Evolutionary conservation across 2,113 vertebrate genomes (phyloP).

Genomic region (Pholis gunnellus): DNA sequence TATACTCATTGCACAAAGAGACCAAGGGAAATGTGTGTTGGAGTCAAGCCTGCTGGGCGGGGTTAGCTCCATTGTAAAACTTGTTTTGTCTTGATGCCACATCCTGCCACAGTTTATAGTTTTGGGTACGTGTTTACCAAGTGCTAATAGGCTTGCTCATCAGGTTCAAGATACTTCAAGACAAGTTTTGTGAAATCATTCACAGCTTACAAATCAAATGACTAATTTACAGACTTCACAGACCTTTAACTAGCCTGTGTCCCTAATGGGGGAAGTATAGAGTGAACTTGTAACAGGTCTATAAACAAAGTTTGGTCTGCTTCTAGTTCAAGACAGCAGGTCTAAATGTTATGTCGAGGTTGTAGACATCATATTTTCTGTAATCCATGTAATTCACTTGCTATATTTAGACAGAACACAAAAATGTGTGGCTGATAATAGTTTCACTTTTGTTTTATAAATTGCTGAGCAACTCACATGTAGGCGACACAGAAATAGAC

Average conservation of each 20-base stretch:
- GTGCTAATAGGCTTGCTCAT: slow-evolving; percentile 19
- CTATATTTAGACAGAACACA: not conserved
- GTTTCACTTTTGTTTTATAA: not conserved
- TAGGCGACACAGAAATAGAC: not conserved
- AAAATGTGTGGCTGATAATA: not conserved
- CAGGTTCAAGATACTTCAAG: slow-evolving; percentile 15
- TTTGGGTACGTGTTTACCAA: slow-evolving; percentile 50
- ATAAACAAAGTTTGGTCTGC: not conserved
- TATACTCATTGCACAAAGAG: slow-evolving; percentile 52
- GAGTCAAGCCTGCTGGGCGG: slow-evolving; percentile 52
- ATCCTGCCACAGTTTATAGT: slow-evolving; percentile 74
- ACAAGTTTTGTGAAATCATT: slow-evolving; percentile 6
- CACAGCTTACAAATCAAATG: slow-evolving; percentile 16
- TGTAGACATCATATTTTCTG: not conserved
- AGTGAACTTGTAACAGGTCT: not conserved
- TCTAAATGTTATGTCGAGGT: not conserved
- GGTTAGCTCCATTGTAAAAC: slow-evolving; percentile 62
- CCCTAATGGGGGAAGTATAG: not conserved
- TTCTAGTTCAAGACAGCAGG: not conserved
- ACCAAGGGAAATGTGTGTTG: slow-evolving; percentile 58
- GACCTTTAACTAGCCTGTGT: not conserved
- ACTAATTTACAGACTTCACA: slow-evolving; percentile 33
- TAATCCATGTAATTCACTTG: not conserved
- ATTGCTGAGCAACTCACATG: slow-evolving; percentile 4
- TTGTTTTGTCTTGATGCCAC: slow-evolving; percentile 72